Conservation (phyloP, 2,113 vertebrate genomes). For the Xenotilapia caudafasciata region DNA sequence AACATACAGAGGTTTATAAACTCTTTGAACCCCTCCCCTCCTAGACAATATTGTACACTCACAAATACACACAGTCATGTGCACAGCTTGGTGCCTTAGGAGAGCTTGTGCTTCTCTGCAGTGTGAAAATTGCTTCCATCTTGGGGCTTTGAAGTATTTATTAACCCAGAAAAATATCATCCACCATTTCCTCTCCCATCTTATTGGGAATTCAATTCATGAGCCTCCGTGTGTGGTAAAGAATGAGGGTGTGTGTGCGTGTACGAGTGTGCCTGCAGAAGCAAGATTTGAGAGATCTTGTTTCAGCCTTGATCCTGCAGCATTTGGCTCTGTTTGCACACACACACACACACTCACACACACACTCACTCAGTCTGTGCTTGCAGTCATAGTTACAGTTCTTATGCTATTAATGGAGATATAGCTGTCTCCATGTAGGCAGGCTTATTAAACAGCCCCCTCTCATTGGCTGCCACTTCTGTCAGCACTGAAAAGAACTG, state of each 20-base stretch:
- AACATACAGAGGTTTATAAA: background rate
- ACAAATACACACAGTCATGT: background rate
- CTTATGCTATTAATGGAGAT: constrained; percentile 64
- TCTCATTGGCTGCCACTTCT: constrained; percentile 45
- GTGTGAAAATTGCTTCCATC: constrained; percentile 17
- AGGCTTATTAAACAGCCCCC: background rate
- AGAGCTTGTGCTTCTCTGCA: constrained; percentile 7
- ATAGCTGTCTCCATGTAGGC: constrained; percentile 52
- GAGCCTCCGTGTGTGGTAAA: background rate
- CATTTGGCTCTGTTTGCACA: constrained; percentile 12
- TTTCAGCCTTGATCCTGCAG: constrained; percentile 38
- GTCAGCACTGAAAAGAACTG: background rate
- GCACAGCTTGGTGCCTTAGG: background rate
- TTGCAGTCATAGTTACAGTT: constrained; percentile 54
- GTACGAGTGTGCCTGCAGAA: background rate
- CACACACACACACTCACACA: background rate
- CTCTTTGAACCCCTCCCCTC: background rate
- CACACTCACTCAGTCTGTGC: background rate
- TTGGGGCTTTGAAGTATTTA: constrained; percentile 44
- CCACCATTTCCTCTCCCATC: constrained; percentile 14
- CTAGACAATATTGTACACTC: background rate
- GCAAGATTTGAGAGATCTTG: constrained; percentile 1
- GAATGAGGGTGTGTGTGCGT: background rate
- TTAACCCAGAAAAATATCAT: constrained; percentile 43
- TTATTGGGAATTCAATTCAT: constrained; percentile 14